Conservation (phyloP, 92 coral and sea anemone genomes). For the Plumapathes pennacea region DNA sequence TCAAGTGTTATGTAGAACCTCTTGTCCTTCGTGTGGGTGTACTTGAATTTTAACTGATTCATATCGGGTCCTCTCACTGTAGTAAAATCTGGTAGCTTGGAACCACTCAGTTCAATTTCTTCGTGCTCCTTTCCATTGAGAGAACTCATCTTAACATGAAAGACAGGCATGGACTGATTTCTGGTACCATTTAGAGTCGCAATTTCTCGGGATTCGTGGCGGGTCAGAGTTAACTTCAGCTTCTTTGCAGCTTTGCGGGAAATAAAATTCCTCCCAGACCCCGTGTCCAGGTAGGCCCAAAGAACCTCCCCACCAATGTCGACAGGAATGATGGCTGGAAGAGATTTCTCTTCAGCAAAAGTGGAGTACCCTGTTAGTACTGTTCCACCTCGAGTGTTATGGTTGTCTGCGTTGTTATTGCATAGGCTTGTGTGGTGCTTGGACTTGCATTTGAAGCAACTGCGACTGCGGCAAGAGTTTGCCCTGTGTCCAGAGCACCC, state of each 20-base stretch:
- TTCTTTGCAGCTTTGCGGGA: slow-evolving; percentile 22
- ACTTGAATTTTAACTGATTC: slow-evolving; percentile 25
- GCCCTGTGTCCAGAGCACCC: slow-evolving; percentile 46
- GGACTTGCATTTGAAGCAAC: slow-evolving; percentile 33
- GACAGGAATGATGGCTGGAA: slow-evolving; percentile 37
- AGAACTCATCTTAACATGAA: slow-evolving; percentile 7
- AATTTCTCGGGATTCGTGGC: slow-evolving; percentile 26
- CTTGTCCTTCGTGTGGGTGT: slow-evolving; percentile 8
- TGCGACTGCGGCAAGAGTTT: slow-evolving; percentile 33
- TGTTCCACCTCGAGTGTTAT: background rate
- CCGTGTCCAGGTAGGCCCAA: slow-evolving; percentile 37
- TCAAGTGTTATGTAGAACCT: background rate
- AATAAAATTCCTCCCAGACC: slow-evolving; percentile 40
- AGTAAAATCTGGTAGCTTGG: slow-evolving; percentile 11
- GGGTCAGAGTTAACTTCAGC: slow-evolving; percentile 12
- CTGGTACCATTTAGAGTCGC: slow-evolving; percentile 36
- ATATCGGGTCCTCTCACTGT: slow-evolving; percentile 40
- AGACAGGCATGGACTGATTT: slow-evolving; percentile 51
- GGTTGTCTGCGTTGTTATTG: slow-evolving; percentile 1
- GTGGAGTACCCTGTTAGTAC: background rate
- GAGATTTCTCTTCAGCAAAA: slow-evolving; percentile 5
- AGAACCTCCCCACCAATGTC: background rate
- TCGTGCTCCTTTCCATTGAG: slow-evolving; percentile 25
- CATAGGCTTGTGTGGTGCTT: slow-evolving; percentile 61
- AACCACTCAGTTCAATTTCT: slow-evolving; percentile 23